Base-by-base conservation (phyloP, 2,797 vertebrate genomes). In the Hylomyscus alleni region DNA sequence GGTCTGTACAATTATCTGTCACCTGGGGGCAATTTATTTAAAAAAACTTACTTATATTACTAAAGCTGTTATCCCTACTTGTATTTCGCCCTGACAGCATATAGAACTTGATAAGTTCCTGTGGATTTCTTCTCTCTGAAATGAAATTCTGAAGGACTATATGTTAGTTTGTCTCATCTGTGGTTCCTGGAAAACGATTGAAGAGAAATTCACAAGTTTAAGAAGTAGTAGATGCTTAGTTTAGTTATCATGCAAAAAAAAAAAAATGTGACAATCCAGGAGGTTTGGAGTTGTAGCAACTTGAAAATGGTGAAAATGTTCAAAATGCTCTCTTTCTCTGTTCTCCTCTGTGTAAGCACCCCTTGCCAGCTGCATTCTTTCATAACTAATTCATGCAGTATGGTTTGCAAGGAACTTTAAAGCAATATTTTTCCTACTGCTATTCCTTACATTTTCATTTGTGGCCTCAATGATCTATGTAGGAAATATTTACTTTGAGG, bases 401-500 rank as follows among this genome's bases (percentile, higher is more conserved):
- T 98, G 98, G 92, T 76, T 96, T 40, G 50, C 94, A 92, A 80
- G 94, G 96, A 88, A 96, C 94, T 97, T 98, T 96, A 98, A 98
- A 98, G 92, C 87, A 81, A 78, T 85, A 17, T 96, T 97, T 97
- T 98, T 60, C 96, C 89, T 96, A n/a, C 81, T 87, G 86, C 97
- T 97, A 95, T 92, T 97, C 94, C 97, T 96, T 95, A 96, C 93
- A 94, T 92, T 97, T 97, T 95, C 93, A 93, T 96, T 98, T 5
- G 0, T 94, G 94, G 97, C 97, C 93, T 97, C 97, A 95, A 97
- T 95, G 97, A 97, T 97, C 96, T 96, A 93, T 87, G 14, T 93
- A 97, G 95, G 98, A 98, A 98, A 98, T 96, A 97, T 96, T 98
- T 97, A 97, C 97, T 97, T 97, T 97, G 97, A 98, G 97, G 94